Base-by-base conservation (phyloP, 2,888 invertebrate genomes). In the Esperia sulphurella region DNA sequence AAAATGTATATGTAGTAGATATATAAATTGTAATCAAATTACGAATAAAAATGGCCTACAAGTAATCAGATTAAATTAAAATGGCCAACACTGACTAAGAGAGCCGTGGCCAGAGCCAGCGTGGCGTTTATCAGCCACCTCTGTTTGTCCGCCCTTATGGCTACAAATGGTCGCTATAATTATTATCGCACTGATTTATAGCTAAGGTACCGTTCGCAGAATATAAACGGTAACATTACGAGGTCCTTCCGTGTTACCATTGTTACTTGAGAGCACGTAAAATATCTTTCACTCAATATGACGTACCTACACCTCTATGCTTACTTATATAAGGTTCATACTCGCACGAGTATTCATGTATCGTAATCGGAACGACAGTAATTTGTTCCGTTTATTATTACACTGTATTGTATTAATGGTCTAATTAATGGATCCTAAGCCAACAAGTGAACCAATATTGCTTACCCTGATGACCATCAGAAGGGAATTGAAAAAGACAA, bases 181-280 rank as follows among this genome's bases (percentile, higher is more conserved):
- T 83, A 87, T 84, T 84, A 87, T 82, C 76, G 74, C 66, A 59
- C 71, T 83, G 87, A 88, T 88, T 87, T 87, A 88, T 79, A 64
- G 70, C 60, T 41, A 46, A 53, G 51, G 82, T 82, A 87, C 72
- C 68, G 87, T 80, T 75, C 55, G 78, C 81, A 86, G 79, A 82
- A 84, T 83, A 81, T 77, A 83, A 83, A 84, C 78, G 75, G 66
- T 61, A 56, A 52, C 67, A 76, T 80, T 82, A 70, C 59, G 61
- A 60, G 58, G 48, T 56, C 56, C 55, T 66, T 61, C 52, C 54
- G 41, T 51, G 50, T 59, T 58, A n/a, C 35, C n/a, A 65, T 55
- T 52, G 47, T 35, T 28, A 7, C 37, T 21, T 37, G 37, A 13
- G 43, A n/a, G 28, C 41, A 6, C 35, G 35, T 35, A n/a, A 35